Conservation (phyloP, 2,888 invertebrate species). For the Aphidoletes aphidimyza region DNA sequence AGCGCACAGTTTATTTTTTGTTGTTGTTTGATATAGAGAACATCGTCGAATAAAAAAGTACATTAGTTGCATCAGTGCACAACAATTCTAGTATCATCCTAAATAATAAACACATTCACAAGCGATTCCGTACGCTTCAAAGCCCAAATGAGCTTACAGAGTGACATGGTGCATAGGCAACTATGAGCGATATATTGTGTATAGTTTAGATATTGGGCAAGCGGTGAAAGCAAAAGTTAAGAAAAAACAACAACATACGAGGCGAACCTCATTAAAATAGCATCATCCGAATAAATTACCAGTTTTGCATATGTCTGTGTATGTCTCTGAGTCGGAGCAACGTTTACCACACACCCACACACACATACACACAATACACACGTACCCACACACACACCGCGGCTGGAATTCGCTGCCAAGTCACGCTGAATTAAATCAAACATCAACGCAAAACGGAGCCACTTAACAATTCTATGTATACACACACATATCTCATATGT, state of each 20-base stretch:
- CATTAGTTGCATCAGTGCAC: background rate
- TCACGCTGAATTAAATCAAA: too few relatives aligned
- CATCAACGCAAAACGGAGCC: too few relatives aligned
- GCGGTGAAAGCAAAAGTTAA: background rate
- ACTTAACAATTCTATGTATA: too few relatives aligned
- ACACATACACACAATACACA: too few relatives aligned
- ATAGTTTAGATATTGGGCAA: background rate
- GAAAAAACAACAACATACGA: slow-evolving; percentile 3
- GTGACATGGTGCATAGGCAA: too few relatives aligned
- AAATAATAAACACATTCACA: background rate
- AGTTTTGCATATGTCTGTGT: background rate
- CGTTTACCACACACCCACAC: too few relatives aligned
- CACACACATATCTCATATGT: too few relatives aligned
- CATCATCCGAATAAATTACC: slow-evolving; percentile 38
- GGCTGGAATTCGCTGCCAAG: too few relatives aligned
- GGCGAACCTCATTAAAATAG: slow-evolving; percentile 13
- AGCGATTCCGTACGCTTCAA: too few relatives aligned
- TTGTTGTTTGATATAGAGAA: too few relatives aligned
- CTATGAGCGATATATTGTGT: background rate
- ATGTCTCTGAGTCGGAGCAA: background rate
- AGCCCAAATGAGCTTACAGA: background rate
- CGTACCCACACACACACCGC: too few relatives aligned
- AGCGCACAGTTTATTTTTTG: slow-evolving; percentile 12
- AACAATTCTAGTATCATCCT: background rate
- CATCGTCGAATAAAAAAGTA: background rate